Base-by-base conservation (phyloP, 2,888 invertebrate genomes). In the Ophioninae sp. region DNA sequence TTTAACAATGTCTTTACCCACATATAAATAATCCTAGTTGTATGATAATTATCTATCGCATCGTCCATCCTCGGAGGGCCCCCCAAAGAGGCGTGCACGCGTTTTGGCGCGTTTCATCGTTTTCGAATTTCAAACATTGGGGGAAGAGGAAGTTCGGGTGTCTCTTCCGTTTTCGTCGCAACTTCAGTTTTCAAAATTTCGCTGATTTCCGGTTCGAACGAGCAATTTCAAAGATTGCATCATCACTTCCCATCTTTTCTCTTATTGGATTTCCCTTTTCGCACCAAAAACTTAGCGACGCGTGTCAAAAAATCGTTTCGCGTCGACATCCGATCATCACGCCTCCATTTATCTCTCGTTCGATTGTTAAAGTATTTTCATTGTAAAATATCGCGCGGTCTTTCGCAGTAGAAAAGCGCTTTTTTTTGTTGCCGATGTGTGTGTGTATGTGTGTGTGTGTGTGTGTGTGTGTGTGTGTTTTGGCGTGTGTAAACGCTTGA, bases 21-120 rank as follows among this genome's bases (percentile, higher is more conserved):
- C 82, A 78, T 84, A 84, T 84, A 84, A 84, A 84, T 84, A 84
- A 84, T 83, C 61, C 84, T 85, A 83, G 67, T 85, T 84, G 79
- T 79, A 81, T 80, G 79, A 79, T 82, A 82, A 79, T 82, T 82
- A 82, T 77, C 84, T 84, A 82, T 82, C 79, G 82, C 79, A 78
- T 83, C 77, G 10, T 57, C 17, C 70, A n/a, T 80, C 59, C n/a
- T 56, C 70, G 41, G 57, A 57, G 65, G 72, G 79, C 30, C 62
- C 17, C 23, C 30, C 30, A 30, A 30, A 41, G 73, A 72, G 59
- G 69, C n/a, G 65, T 73, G 44, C 59, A 6, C 21, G n/a, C 64
- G 30, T 23, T 23, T 44, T 41, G 39, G 65, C 77, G 77, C 68
- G 23, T 62, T 50, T 61, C 30, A 37, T 13, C 62, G 62, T 62